A percentile compares a stretch with the other conserved stretches of the same genome.
phyloP scores from a whole-genome alignment of 2,113 vertebrate genomes.

The Tonatia bakeri region DNA sequence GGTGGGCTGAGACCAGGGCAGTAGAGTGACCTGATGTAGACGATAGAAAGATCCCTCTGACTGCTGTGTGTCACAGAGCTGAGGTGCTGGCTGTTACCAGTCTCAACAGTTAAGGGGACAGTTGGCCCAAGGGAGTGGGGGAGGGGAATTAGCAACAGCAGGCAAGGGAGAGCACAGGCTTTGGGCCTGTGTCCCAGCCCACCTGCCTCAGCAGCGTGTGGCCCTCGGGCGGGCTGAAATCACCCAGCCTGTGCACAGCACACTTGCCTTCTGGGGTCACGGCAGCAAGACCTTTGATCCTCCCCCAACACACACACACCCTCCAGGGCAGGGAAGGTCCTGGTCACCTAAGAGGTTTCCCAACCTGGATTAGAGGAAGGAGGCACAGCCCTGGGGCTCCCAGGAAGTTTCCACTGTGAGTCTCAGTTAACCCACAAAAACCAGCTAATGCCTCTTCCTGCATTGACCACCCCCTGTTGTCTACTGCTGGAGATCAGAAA shows the following conservation, averaged over 20 bases:
- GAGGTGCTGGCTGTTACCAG: background rate
- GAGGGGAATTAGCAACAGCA: background rate
- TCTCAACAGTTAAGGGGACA: background rate
- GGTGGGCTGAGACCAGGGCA: background rate
- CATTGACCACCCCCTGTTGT: background rate
- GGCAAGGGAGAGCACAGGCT: background rate
- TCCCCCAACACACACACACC: background rate
- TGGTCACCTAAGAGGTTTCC: background rate
- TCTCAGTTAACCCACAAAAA: background rate
- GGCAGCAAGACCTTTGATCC: background rate
- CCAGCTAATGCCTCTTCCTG: background rate
- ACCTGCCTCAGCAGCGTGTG: background rate
- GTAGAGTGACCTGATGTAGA: background rate
- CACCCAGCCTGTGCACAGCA: background rate
- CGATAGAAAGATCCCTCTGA: background rate
- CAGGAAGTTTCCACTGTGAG: background rate
- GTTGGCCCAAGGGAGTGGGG: background rate
- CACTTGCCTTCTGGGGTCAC: background rate
- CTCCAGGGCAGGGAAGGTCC: background rate
- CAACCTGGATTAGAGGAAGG: background rate
- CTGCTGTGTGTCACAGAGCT: background rate
- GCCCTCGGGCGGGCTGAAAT: background rate
- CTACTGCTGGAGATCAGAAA: background rate
- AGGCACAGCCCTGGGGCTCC: background rate
- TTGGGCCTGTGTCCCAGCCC: background rate